These are phyloP conservation scores for Ostrea denselamellosa DNA, from an alignment of 1,140 invertebrate genomes.

Conservation along the genomic window DNA sequence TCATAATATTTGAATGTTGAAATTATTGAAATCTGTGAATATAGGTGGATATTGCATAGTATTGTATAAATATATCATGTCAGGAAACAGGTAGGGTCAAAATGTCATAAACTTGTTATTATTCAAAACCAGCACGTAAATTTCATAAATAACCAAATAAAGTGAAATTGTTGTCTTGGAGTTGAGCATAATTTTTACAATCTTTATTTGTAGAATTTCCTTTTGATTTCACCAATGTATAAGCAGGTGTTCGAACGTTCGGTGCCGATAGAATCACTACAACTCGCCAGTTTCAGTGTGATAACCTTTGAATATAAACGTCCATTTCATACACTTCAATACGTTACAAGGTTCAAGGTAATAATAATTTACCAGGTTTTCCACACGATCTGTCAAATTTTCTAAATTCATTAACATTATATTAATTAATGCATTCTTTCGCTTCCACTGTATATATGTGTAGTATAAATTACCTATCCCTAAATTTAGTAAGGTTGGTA, in stretches of 20 bases:
- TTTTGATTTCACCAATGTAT: not conserved
- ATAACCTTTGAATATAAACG: conserved; percentile 4
- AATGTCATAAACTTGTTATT: no score
- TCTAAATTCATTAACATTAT: conserved; percentile 25
- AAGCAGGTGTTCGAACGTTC: not conserved
- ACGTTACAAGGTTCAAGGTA: not conserved
- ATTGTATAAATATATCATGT: no score
- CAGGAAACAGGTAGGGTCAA: no score
- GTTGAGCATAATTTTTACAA: no score
- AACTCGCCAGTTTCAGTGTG: not conserved
- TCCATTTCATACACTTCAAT: conserved; percentile 21
- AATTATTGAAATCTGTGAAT: no score
- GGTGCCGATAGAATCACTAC: not conserved
- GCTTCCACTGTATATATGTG: not conserved
- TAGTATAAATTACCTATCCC: conserved; percentile 23
- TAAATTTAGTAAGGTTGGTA: conserved; percentile 20
- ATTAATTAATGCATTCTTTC: conserved; percentile 30
- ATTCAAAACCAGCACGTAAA: no score
- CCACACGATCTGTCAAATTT: conserved; percentile 21
- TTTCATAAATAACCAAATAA: no score
- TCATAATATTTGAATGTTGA: no score
- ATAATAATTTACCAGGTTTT: not conserved
- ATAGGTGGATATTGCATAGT: no score
- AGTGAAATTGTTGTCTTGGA: no score
- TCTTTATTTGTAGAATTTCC: not conserved